Evolutionary conservation across 2,888 invertebrate species (phyloP), one percentile per base, ranked within the genome.

Genomic region (Ferrisia virgata): DNA sequence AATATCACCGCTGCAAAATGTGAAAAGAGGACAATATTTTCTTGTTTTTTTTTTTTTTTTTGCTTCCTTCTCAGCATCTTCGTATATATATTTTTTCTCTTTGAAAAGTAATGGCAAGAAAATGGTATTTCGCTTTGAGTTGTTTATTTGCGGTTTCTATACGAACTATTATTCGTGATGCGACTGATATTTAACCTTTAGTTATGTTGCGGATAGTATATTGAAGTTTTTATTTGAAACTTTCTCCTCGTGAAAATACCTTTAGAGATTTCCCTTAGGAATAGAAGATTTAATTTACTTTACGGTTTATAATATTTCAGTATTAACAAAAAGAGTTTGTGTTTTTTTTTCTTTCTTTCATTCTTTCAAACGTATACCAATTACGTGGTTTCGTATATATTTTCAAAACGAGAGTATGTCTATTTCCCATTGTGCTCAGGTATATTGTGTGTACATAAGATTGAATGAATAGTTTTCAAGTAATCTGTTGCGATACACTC

Each of bases 241-340:
- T 36, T 76, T 76, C 36, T 64, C 28, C 64, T 36, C 72, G 72
- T 76, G 72, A 76, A 76, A 76, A 36, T 76, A 76, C 72, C 72
- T 76, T 76, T 76, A 76, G 28, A 79, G 79, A 79, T 79, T 79
- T 79, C 79, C 79, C 79, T n/a, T 39, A 47, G 79, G 79, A 47
- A 79, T 76, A 76, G 72, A 76, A 36, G 72, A 76, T 76, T 76
- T 79, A 79, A 79, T 79, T 79, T 79, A 79, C 79, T 79, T 79
- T 79, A 79, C 79, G 79, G 79, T 79, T 79, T 79, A 79, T 79
- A 79, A 47, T 47, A 79, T 79, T 79, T 79, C 79, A 39, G 47
- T 53, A 79, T 79, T 79, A 79, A 47, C 79, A 43, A 79, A 53
- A 79, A 28, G 40, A n/a, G n/a, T n/a, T n/a, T 79, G 79, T 79